These are phyloP conservation scores for Panthera tigris DNA, from an alignment of 2,113 vertebrate species.

Conservation along the genomic window DNA sequence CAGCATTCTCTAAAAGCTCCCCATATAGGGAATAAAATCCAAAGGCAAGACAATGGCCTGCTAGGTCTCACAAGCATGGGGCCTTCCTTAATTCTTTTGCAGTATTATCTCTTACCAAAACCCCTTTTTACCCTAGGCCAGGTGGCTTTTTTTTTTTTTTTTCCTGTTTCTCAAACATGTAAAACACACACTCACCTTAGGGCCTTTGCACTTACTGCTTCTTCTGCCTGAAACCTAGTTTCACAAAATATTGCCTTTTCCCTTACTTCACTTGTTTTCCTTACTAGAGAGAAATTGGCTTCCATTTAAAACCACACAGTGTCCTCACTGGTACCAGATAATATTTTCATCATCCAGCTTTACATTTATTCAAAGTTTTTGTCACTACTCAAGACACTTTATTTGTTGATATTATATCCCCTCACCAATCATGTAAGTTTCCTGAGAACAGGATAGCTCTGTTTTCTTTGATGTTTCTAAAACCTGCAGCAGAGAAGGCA, in stretches of 20 bases:
- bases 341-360: not conserved
- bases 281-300: not conserved
- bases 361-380: not conserved
- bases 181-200: too few relatives aligned
- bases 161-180: not conserved
- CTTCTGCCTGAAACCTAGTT: not conserved
- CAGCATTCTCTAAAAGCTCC: not conserved
- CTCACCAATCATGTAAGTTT: not conserved
- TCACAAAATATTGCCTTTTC: not conserved
- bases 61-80: rapidly evolving
- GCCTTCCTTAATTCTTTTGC: not conserved
- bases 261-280: not conserved
- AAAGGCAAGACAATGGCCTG: not conserved
- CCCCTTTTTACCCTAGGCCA: rapidly evolving
- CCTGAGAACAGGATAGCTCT: not conserved
- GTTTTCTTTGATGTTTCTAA: not conserved
- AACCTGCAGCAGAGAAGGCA: not conserved
- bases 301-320: not conserved
- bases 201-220: not conserved
- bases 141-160: too few relatives aligned
- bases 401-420: not conserved
- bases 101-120: not conserved
- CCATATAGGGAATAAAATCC: not conserved
- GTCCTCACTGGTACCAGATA: not conserved
- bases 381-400: not conserved